Base-by-base conservation (phyloP, 2,888 invertebrate genomes). In the Metalampra italica region DNA sequence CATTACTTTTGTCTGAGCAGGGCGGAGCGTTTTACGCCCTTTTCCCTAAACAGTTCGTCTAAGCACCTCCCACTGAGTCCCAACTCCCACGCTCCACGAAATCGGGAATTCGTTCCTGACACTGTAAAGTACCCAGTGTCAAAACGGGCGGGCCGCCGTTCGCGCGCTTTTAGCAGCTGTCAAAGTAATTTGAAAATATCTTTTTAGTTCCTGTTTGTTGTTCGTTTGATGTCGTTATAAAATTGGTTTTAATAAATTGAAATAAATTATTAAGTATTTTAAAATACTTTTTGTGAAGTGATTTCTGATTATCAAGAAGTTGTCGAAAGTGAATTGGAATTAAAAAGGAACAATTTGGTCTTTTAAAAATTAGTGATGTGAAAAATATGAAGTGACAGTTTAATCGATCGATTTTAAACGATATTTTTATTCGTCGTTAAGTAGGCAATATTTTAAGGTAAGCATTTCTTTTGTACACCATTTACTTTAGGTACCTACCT, bases 121-220 rank as follows among this genome's bases (percentile, higher is more conserved):
- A 39, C 14, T 14, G 39, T 36, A 36, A 36, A 36, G 15, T 39
- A 45, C 14, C 39, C 39, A 46, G 46, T 46, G 22, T 7, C 32
- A 46, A 46, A 46, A 46, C 36, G 36, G 40, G 46, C 46, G 46
- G 46, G 46, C 32, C 40, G 15, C 37, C n/a, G 12, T 36, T 37
- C 7, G 4, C 9, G 34, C 58, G 56, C 54, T 39, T 58, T 55
- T 46, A 43, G 46, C 45, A 43, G 46, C 36, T 29, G 45, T 41
- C 15, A 37, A 37, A 37, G 7, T 37, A 37, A 11, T 37, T 37
- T 37, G 37, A 37, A n/a, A 37, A 13, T 37, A 8, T 3, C n/a
- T n/a, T n/a, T 12, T 12, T 7, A 37, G 1, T 12, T 34, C 2
- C 11, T 37, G 7, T 37, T 37, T 13, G 7, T 12, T 7, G n/a